Evolutionary conservation across 2,797 vertebrate genomes (phyloP).

Genomic region (Phrynocephalus guinanensis): DNA sequence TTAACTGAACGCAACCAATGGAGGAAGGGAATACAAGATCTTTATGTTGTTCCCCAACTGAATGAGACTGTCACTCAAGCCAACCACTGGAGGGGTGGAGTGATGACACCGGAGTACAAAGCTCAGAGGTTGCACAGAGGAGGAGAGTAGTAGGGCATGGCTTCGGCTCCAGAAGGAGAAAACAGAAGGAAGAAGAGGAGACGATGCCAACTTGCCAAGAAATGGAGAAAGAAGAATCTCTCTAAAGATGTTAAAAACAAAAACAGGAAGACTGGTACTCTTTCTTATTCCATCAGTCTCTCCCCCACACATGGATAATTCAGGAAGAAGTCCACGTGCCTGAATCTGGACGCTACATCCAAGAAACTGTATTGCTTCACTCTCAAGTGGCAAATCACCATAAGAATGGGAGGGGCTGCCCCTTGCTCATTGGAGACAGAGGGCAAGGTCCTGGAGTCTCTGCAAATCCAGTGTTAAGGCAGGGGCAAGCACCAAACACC

Average conservation of each 20-base stretch:
- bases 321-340: background rate
- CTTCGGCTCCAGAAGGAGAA: too few species aligned
- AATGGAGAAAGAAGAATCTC: too few species aligned
- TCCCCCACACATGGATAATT: background rate
- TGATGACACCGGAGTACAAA: too few species aligned
- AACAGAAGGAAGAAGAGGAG: too few species aligned
- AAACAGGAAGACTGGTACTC: background rate
- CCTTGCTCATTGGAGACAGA: too few species aligned
- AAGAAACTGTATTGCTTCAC: background rate
- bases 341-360: background rate
- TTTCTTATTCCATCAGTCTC: background rate
- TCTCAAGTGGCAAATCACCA: background rate
- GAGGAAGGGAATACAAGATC: rapidly evolving
- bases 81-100: rapidly evolving
- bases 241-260: background rate
- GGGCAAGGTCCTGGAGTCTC: too few species aligned
- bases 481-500: background rate
- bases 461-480: background rate
- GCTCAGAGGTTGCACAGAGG: too few species aligned
- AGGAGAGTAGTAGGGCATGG: too few species aligned
- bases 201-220: too few species aligned
- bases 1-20: too few species aligned
- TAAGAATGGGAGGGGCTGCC: too few species aligned
- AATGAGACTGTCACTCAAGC: background rate
- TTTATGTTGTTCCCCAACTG: rapidly evolving